phyloP scores from a whole-genome alignment of 1,140 invertebrate species.

The Laodelphax striatellus region DNA sequence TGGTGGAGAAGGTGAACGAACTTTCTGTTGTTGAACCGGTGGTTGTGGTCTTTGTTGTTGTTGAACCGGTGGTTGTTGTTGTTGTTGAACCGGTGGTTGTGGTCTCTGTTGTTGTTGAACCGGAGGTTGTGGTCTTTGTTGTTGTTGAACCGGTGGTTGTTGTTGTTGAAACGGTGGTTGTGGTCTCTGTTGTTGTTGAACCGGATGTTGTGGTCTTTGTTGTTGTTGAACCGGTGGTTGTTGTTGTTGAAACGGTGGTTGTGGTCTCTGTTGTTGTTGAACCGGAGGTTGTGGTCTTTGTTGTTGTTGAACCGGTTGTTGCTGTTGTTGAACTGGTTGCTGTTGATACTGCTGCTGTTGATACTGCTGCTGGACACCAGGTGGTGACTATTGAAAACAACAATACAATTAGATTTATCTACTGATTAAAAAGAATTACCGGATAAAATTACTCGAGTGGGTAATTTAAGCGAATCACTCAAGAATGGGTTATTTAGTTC shows the following conservation, averaged over 20 bases:
- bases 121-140: conserved; percentile 31
- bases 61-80: conserved; percentile 9
- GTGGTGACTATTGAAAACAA: too few relatives aligned
- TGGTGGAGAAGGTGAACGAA: background rate
- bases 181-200: conserved; percentile 28
- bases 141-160: conserved; percentile 27
- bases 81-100: conserved; percentile 23
- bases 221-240: conserved; percentile 25
- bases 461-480: too few relatives aligned
- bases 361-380: background rate
- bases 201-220: conserved; percentile 22
- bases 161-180: conserved; percentile 38
- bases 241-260: conserved; percentile 29
- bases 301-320: conserved; percentile 28
- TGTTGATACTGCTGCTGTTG: conserved; percentile 25
- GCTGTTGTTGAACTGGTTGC: conserved; percentile 36
- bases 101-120: conserved; percentile 28
- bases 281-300: conserved; percentile 40
- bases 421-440: too few relatives aligned
- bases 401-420: too few relatives aligned
- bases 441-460: too few relatives aligned
- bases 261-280: too few relatives aligned
- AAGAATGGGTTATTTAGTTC: too few relatives aligned
- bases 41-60: background rate
- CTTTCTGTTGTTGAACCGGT: conserved; percentile 4